These are phyloP conservation scores for Dolichotis patagonum DNA, from an alignment of 2,113 vertebrate genomes.

Conservation along the genomic window DNA sequence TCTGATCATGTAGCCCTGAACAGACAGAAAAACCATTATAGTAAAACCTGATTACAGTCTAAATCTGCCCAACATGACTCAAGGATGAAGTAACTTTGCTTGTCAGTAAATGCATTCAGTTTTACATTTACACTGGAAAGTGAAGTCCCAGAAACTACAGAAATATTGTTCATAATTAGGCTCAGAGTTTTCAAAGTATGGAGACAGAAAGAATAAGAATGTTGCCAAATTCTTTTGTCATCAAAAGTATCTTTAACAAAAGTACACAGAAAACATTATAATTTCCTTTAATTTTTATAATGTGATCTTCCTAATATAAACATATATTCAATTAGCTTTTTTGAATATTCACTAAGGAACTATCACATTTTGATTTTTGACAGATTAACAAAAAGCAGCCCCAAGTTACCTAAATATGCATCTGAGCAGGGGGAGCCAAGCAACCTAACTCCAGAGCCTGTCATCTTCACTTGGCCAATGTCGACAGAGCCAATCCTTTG, in stretches of 20 bases:
- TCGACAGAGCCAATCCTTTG: not conserved
- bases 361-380: not conserved
- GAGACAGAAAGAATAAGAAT: constrained; percentile 17
- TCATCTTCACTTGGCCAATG: not conserved
- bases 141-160: not conserved
- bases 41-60: not conserved
- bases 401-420: not conserved
- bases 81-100: not conserved
- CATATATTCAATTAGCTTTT: not conserved
- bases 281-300: constrained; percentile 11
- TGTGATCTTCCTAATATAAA: not conserved
- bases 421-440: not conserved
- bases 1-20: not conserved
- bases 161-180: not conserved
- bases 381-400: not conserved
- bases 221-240: not conserved
- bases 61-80: not conserved
- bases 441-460: not conserved
- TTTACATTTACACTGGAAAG: not conserved
- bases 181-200: constrained; percentile 5
- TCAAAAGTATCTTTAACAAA: not conserved
- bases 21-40: not conserved
- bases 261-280: not conserved
- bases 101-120: not conserved
- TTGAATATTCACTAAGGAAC: not conserved